These are phyloP conservation scores for Chelonia mydas DNA, from an alignment of 2,797 vertebrate genomes.

Conservation along the genomic window DNA sequence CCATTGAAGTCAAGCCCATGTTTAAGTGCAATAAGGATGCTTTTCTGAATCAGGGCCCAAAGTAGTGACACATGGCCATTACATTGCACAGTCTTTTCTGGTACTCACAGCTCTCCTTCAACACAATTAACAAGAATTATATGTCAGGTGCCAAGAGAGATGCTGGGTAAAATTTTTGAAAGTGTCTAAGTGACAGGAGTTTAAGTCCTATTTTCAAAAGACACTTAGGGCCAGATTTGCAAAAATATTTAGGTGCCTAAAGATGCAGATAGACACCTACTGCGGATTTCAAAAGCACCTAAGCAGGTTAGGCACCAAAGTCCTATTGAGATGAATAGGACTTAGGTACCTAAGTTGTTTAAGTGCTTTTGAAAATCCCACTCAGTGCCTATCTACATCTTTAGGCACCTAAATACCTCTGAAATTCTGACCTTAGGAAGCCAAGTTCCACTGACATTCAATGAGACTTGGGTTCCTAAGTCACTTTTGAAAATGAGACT, in stretches of 20 bases:
- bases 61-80: too few species aligned
- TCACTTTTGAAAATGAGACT: too few species aligned
- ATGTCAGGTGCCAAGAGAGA: too few species aligned
- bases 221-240: neutral
- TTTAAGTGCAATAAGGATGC: too few species aligned
- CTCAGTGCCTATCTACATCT: neutral
- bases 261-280: neutral
- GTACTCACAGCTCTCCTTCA: too few species aligned
- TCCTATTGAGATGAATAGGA: neutral
- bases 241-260: neutral
- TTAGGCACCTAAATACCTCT: neutral
- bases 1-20: too few species aligned
- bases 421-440: too few species aligned
- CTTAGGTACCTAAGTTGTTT: neutral
- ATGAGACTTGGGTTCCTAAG: too few species aligned
- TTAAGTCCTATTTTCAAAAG: neutral
- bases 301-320: neutral
- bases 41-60: too few species aligned
- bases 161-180: neutral
- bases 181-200: neutral
- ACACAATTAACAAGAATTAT: too few species aligned
- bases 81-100: too few species aligned
- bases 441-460: too few species aligned
- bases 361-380: neutral
- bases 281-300: neutral